Evolutionary conservation across 1,140 invertebrate species (phyloP), one percentile per base, ranked within the genome.

Genomic region (Lordiphosa collinella): DNA sequence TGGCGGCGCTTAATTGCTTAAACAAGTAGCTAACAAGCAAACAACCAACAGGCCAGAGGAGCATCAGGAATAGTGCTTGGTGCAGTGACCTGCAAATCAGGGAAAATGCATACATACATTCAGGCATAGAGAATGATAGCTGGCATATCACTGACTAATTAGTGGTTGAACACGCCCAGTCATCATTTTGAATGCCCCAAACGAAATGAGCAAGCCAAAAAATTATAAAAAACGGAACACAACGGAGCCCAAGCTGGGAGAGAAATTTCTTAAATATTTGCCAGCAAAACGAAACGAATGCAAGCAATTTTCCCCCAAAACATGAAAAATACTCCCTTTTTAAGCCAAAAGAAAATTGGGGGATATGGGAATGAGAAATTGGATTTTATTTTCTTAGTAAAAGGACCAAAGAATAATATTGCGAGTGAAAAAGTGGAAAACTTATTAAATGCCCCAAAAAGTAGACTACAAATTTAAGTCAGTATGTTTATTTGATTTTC

Each of bases 11-110:
- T 50, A 37, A 50, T 50, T 50, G 48, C 48, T 50, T 50, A 50
- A 50, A 50, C 48, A 50, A 50, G 48, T 50, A 50, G 48, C 48
- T 50, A 50, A 50, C 48, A 36, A 50, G 48, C 48, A 14, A 34
- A 36, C 48, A 50, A 31, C 41, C 25, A 44, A 44, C 41, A 44
- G 41, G 41, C 2, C 13, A 14, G 31, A 29, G 25, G 25, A 29
- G 16, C 34, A 22, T 2, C n/a, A 37, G 31, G 34, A 16, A 31
- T 22, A 12, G 11, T 11, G 22, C n/a, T 14, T 11, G 16, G 34
- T 50, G 34, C 34, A 50, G 34, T 37, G 41, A 44, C 41, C 41
- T 44, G 41, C 41, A 44, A 38, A 13, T 9, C 18, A 13, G 41
- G 41, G 13, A 44, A 29, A 37, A 37, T 37, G 11, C 14, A 37